Evolutionary conservation across 2,888 invertebrate genomes (phyloP).

Genomic region (Coleophora flavipennella): DNA sequence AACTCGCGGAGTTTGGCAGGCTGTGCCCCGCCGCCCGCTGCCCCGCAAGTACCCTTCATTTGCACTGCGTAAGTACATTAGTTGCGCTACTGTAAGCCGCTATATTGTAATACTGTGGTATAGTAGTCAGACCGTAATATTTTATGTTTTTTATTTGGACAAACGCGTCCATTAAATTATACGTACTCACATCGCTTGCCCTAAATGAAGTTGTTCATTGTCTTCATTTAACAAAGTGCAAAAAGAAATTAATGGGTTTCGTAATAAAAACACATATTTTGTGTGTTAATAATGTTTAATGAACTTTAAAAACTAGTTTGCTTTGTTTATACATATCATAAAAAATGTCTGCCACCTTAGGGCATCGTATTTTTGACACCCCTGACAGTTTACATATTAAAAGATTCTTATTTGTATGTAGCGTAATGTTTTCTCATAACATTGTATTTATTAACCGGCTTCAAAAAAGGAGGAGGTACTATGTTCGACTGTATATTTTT

Average conservation of each 20-base stretch:
- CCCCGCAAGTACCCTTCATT: too few species aligned
- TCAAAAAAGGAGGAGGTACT: not conserved
- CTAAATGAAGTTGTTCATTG: conserved; percentile 23
- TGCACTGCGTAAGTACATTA: not conserved
- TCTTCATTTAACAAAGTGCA: conserved; percentile 20
- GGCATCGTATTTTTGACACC: conserved; percentile 12
- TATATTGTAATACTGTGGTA: too few species aligned
- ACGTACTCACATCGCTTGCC: conserved; percentile 1
- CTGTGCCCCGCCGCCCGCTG: too few species aligned
- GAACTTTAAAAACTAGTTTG: conserved; percentile 19
- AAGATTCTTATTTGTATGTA: too few species aligned
- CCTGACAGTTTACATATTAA: not conserved
- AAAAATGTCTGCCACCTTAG: conserved; percentile 19
- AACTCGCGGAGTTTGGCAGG: too few species aligned
- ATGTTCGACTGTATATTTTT: too few species aligned
- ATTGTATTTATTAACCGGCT: not conserved
- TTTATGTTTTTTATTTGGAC: not conserved
- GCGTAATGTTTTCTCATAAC: not conserved
- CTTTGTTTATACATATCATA: conserved; percentile 4
- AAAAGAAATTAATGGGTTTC: conserved; percentile 16
- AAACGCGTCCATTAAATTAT: conserved; percentile 3
- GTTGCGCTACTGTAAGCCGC: too few species aligned
- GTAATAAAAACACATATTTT: conserved; percentile 14
- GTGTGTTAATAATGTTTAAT: conserved; percentile 16
- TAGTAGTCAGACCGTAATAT: not conserved